A percentile compares a stretch with the other conserved stretches of the same genome.
phyloP scores from a whole-genome alignment of 1,140 invertebrate species.

The Apis laboriosa region DNA sequence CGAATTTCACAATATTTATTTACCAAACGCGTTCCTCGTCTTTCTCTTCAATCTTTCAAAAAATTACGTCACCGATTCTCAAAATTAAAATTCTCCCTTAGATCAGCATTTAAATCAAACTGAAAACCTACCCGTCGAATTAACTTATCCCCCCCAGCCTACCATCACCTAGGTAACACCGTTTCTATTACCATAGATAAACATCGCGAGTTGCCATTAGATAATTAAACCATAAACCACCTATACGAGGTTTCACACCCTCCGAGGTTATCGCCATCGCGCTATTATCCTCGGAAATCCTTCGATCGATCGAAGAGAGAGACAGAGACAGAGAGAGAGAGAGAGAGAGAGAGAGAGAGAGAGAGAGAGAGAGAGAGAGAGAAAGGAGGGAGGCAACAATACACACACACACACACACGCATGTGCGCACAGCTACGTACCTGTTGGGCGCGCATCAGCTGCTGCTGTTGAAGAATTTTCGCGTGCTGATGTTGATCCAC shows the following conservation, averaged over 20 bases:
- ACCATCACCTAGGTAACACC: neutral
- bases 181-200: conserved; percentile 32
- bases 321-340: no score
- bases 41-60: neutral
- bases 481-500: conserved; percentile 83
- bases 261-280: neutral
- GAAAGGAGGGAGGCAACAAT: no score
- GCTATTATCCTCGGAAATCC: neutral
- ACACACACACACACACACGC: no score
- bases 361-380: neutral
- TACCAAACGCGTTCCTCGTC: neutral
- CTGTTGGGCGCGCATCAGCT: conserved; percentile 83
- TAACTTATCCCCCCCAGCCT: neutral
- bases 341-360: no score
- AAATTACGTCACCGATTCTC: no score
- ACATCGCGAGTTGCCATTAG: conserved; percentile 45
- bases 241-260: conserved; percentile 10
- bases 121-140: neutral
- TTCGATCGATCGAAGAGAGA: conserved; percentile 11
- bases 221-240: conserved; percentile 54
- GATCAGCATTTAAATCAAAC: neutral
- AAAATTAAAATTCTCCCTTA: neutral
- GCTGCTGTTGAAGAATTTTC: conserved; percentile 83
- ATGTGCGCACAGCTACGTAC: conserved; percentile 60
- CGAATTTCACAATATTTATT: no score